Conservation (phyloP, 2,888 invertebrate genomes). For the Polietes domitor region DNA sequence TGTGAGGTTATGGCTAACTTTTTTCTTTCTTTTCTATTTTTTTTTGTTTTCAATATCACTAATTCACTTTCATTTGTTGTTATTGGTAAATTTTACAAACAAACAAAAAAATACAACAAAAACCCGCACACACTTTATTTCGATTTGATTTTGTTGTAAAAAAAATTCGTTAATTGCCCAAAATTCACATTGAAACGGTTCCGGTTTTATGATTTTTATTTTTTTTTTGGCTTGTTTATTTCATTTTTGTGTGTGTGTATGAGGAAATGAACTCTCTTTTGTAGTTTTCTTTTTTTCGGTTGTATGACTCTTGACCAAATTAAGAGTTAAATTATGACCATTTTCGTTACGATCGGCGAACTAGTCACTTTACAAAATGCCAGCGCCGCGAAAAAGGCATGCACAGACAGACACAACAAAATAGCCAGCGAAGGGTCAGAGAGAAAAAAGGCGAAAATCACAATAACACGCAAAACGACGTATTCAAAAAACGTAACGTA, state of each 20-base stretch:
- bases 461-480: slow-evolving; percentile 9
- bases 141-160: slow-evolving; percentile 32
- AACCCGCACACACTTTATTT: background rate
- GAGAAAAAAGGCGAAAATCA: slow-evolving; percentile 37
- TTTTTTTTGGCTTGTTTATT: background rate
- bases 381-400: slow-evolving; percentile 35
- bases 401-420: background rate
- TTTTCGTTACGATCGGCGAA: slow-evolving; percentile 24
- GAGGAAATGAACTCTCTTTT: slow-evolving; percentile 16
- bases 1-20: background rate
- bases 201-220: slow-evolving; percentile 55
- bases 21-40: background rate
- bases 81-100: background rate
- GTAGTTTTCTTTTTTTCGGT: too few relatives aligned
- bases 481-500: slow-evolving; percentile 40
- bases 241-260: too few relatives aligned
- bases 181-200: slow-evolving; percentile 51
- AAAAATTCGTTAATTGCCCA: slow-evolving; percentile 52
- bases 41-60: background rate
- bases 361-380: background rate
- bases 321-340: slow-evolving; percentile 46
- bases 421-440: background rate
- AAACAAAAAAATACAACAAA: too few relatives aligned
- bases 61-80: slow-evolving; percentile 37
- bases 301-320: slow-evolving; percentile 46